Percentiles rank a stretch among this genome's conserved stretches.
Conservation (phyloP, 2,888 invertebrate species). For the Harpalus rubripes region DNA sequence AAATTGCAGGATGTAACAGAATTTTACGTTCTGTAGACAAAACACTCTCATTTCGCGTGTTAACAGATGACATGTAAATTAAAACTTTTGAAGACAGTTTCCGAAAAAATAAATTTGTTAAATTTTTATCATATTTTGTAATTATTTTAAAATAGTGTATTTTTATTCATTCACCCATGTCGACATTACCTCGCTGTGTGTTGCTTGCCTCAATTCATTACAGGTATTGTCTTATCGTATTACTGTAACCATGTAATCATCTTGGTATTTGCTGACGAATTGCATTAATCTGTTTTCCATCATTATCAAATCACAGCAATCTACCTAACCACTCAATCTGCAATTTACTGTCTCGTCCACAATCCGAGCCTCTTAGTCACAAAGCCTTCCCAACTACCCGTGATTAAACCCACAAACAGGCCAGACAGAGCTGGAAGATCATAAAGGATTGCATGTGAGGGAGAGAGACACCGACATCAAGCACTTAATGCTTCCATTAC, state of each 20-base stretch:
- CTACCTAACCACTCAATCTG: constrained; percentile 12
- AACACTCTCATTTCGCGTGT: no score
- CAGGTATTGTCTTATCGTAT: neutral
- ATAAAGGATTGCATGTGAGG: neutral
- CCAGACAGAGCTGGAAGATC: neutral
- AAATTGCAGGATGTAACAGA: no score
- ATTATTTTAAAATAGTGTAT: no score
- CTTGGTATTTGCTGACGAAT: neutral
- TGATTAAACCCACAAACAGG: constrained; percentile 45
- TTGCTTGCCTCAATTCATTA: neutral
- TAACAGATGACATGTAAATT: no score
- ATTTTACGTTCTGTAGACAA: no score
- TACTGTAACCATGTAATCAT: neutral
- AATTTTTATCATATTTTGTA: no score
- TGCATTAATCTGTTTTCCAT: neutral
- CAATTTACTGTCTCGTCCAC: constrained; percentile 4
- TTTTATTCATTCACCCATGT: no score
- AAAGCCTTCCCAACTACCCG: constrained; percentile 41
- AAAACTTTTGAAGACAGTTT: no score
- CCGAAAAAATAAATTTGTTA: no score
- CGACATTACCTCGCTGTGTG: neutral
- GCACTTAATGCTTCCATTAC: constrained; percentile 47
- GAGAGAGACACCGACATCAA: neutral
- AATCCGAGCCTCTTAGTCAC: constrained; percentile 38
- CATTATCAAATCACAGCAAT: constrained; percentile 23